Percentiles rank a stretch among this genome's conserved stretches.
Conservation (phyloP, 2,888 invertebrate species). For the Ophonus ardosiacus region DNA sequence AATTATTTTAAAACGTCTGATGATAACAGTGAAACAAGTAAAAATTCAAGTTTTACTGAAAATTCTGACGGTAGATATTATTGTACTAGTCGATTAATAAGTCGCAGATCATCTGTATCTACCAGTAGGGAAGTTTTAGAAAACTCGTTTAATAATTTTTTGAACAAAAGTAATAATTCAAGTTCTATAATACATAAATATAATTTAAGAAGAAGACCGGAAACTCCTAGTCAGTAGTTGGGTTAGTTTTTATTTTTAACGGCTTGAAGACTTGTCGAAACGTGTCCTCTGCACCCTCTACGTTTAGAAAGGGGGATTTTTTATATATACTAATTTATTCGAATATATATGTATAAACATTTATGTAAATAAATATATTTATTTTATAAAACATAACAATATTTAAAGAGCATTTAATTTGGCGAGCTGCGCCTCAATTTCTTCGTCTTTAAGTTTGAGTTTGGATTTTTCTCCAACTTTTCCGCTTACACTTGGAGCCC, state of each 20-base stretch:
- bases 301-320: no score
- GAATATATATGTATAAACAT: no score
- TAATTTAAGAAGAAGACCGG: slow-evolving; percentile 67
- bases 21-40: slow-evolving; percentile 63
- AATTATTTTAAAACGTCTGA: slow-evolving; percentile 60
- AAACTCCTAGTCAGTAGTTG: slow-evolving; percentile 55
- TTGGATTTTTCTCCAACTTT: slow-evolving; percentile 79
- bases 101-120: slow-evolving; percentile 14
- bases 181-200: slow-evolving; percentile 57
- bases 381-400: background rate
- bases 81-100: slow-evolving; percentile 13
- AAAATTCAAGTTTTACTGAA: slow-evolving; percentile 24
- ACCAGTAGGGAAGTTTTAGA: background rate
- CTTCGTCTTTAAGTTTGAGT: slow-evolving; percentile 81
- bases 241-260: no score
- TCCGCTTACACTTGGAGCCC: slow-evolving; percentile 82
- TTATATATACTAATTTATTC: no score
- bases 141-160: background rate
- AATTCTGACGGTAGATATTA: background rate
- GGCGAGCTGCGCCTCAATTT: slow-evolving; percentile 85
- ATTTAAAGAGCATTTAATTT: slow-evolving; percentile 72
- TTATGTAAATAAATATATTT: slow-evolving; percentile 44
- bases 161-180: background rate
- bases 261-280: no score
- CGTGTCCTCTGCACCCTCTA: no score